These are phyloP conservation scores for Lutjanus erythropterus DNA, from an alignment of 2,113 vertebrate genomes.

Conservation along the genomic window DNA sequence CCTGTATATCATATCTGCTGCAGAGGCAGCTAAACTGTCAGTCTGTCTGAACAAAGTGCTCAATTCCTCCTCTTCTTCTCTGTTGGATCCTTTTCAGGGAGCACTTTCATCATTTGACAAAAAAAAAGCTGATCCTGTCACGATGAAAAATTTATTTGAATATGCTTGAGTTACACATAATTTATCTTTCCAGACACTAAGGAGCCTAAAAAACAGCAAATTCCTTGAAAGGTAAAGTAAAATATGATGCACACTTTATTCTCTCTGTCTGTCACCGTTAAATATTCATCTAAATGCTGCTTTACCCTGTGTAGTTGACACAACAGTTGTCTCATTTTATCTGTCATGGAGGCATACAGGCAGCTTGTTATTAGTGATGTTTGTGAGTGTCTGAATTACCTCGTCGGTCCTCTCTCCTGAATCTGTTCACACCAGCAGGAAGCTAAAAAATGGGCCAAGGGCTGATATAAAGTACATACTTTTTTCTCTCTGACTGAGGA, in stretches of 20 bases:
- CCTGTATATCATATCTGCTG: constrained; percentile 6
- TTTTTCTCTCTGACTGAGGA: constrained; percentile 5
- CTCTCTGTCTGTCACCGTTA: constrained; percentile 5
- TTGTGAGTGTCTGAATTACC: not conserved
- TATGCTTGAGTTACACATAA: constrained; percentile 32
- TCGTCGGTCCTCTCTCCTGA: constrained; percentile 1
- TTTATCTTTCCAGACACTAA: constrained; percentile 22
- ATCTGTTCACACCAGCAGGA: not conserved
- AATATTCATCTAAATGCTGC: constrained; percentile 12
- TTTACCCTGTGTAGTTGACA: constrained; percentile 13
- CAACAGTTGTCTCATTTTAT: not conserved
- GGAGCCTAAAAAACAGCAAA: not conserved
- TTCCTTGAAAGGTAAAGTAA: constrained; percentile 35
- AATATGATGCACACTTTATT: constrained; percentile 13
- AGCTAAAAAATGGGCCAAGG: constrained; percentile 14
- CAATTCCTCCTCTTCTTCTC: not conserved
- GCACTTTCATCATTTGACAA: constrained; percentile 52
- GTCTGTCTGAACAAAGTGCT: constrained; percentile 25
- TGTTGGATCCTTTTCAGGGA: constrained; percentile 33
- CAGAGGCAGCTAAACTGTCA: constrained; percentile 47
- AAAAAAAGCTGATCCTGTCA: constrained; percentile 42
- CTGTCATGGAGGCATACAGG: not conserved
- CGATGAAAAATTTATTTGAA: constrained; percentile 44
- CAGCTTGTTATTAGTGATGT: constrained; percentile 24
- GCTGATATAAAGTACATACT: not conserved